phyloP scores from a whole-genome alignment of 1,140 invertebrate genomes.

The Ceratosolen fusciceps region DNA sequence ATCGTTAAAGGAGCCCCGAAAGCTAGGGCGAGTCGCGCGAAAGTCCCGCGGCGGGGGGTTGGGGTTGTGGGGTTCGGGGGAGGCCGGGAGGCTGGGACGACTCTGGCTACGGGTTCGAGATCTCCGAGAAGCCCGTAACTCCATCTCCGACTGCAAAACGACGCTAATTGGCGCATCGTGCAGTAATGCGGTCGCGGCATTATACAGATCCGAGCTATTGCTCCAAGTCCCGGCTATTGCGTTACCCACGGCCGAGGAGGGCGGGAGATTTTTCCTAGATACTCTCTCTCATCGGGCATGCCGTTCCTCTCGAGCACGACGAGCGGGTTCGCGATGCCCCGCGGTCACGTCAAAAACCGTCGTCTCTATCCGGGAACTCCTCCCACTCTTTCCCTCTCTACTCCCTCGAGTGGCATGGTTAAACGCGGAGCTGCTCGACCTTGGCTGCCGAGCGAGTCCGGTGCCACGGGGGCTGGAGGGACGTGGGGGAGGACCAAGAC shows the following conservation, averaged over 20 bases:
- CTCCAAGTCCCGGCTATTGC: not conserved
- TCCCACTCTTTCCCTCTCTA: slow-evolving; percentile 23
- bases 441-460: slow-evolving; percentile 57
- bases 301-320: slow-evolving; percentile 47
- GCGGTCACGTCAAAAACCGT: not conserved
- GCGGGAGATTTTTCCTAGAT: not conserved
- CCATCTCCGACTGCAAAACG: slow-evolving; percentile 51
- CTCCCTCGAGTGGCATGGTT: slow-evolving; percentile 4
- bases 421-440: slow-evolving; percentile 51
- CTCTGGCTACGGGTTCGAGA: no score
- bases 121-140: slow-evolving; percentile 52
- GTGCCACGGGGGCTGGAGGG: slow-evolving; percentile 45
- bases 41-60: no score
- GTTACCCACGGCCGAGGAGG: slow-evolving; percentile 17
- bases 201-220: slow-evolving; percentile 52
- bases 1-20: no score
- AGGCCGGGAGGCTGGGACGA: no score
- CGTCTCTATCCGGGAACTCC: not conserved
- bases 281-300: slow-evolving; percentile 50
- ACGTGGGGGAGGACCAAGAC: no score
- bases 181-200: slow-evolving; percentile 57
- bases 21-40: no score
- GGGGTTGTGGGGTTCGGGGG: no score
- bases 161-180: slow-evolving; percentile 64
- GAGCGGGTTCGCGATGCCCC: not conserved